Conservation (phyloP, 2,113 vertebrate species). For the Scalopus aquaticus region DNA sequence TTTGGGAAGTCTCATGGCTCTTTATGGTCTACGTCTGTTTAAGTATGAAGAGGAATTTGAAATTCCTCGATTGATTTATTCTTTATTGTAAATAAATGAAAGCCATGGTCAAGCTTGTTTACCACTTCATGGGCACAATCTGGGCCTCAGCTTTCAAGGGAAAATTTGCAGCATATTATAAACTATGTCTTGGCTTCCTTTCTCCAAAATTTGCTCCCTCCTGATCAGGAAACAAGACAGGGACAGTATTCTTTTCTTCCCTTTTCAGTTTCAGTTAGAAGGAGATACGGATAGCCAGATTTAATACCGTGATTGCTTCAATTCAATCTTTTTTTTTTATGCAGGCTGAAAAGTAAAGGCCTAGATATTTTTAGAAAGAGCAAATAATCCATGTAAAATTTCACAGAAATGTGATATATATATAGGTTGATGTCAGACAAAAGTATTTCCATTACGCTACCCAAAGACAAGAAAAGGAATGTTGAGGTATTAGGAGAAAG, state of each 20-base stretch:
- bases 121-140: background rate
- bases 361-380: background rate
- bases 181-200: background rate
- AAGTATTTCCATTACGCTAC: background rate
- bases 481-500: background rate
- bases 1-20: background rate
- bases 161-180: background rate
- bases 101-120: background rate
- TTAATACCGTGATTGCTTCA: background rate
- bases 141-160: background rate
- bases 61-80: slow-evolving; percentile 30
- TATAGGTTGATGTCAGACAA: background rate
- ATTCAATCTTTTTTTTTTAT: background rate
- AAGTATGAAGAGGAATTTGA: background rate
- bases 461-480: background rate
- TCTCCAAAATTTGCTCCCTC: background rate
- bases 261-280: background rate
- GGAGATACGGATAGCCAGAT: background rate
- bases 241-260: background rate
- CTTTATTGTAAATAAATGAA: background rate
- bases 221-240: background rate
- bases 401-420: background rate
- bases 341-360: background rate
- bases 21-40: slow-evolving; percentile 1
- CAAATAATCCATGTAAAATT: background rate